These are phyloP conservation scores for Drosophila micromelanica DNA, from an alignment of 1,140 invertebrate genomes.

Conservation along the genomic window DNA sequence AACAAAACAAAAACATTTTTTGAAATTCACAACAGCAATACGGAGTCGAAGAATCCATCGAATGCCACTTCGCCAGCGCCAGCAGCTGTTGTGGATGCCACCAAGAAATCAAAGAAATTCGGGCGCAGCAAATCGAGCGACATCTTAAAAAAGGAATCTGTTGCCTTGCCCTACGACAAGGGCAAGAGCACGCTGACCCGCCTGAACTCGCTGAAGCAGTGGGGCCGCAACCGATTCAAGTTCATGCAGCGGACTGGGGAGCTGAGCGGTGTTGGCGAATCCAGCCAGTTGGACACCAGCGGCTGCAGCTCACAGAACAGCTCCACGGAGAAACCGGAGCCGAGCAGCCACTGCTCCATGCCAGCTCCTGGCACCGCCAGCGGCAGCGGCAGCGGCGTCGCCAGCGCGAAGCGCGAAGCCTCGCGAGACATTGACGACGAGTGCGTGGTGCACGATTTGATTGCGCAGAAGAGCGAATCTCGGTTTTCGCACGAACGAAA, in stretches of 20 bases:
- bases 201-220: conserved; percentile 92
- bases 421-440: conserved; percentile 85
- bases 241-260: conserved; percentile 88
- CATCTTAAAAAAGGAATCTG: conserved; percentile 86
- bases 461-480: conserved; percentile 80
- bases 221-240: conserved; percentile 91
- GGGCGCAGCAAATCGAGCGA: conserved; percentile 89
- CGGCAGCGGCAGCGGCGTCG: not conserved
- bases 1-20: conserved; percentile 28
- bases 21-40: conserved; percentile 54
- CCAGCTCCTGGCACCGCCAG: conserved; percentile 23
- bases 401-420: conserved; percentile 28
- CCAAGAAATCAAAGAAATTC: conserved; percentile 77
- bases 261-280: conserved; percentile 44
- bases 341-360: conserved; percentile 24
- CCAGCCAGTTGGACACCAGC: conserved; percentile 81
- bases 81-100: conserved; percentile 32
- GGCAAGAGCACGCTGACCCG: conserved; percentile 87
- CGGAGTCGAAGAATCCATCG: conserved; percentile 68
- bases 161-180: conserved; percentile 86
- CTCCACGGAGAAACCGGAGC: conserved; percentile 67
- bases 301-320: conserved; percentile 83
- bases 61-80: conserved; percentile 55
- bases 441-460: conserved; percentile 87
- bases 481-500: conserved; percentile 88